A percentile compares a stretch with the other conserved stretches of the same genome.
These are phyloP conservation scores for Boloria selene DNA, from an alignment of 2,888 invertebrate genomes.

Conservation along the genomic window DNA sequence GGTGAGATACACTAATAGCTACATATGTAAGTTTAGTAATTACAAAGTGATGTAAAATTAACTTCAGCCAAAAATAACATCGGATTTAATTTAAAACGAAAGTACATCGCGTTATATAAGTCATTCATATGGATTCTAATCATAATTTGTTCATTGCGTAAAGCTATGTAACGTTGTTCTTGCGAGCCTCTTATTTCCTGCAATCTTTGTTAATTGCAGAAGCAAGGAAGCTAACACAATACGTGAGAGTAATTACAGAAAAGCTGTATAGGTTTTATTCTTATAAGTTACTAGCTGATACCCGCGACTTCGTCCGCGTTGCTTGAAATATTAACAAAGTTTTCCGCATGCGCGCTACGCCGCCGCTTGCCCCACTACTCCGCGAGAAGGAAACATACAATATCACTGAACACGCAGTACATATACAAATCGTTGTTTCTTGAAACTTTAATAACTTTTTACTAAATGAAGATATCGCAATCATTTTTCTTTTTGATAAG, in stretches of 20 bases:
- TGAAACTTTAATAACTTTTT: too few species aligned
- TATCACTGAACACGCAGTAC: too few species aligned
- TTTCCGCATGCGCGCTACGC: too few species aligned
- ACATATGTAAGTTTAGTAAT: not conserved
- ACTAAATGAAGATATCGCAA: too few species aligned
- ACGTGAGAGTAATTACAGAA: slow-evolving; percentile 19
- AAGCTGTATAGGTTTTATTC: slow-evolving; percentile 7
- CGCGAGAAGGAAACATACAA: too few species aligned
- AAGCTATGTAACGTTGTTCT: slow-evolving; percentile 29
- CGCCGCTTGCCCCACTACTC: too few species aligned
- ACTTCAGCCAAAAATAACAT: not conserved
- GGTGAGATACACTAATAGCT: too few species aligned
- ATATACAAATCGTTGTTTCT: too few species aligned
- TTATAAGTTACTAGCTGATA: not conserved
- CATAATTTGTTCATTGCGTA: slow-evolving; percentile 36
- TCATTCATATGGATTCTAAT: slow-evolving; percentile 39
- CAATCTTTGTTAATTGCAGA: slow-evolving; percentile 25
- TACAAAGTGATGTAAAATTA: not conserved
- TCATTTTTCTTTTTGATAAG: too few species aligned
- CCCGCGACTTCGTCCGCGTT: too few species aligned
- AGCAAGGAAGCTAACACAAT: slow-evolving; percentile 28
- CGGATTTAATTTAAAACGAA: slow-evolving; percentile 23
- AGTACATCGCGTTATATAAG: slow-evolving; percentile 30
- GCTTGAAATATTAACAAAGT: too few species aligned
- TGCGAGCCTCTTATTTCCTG: slow-evolving; percentile 30